phyloP scores from a whole-genome alignment of 1,140 invertebrate species.

The Rhynchophorus ferrugineus region DNA sequence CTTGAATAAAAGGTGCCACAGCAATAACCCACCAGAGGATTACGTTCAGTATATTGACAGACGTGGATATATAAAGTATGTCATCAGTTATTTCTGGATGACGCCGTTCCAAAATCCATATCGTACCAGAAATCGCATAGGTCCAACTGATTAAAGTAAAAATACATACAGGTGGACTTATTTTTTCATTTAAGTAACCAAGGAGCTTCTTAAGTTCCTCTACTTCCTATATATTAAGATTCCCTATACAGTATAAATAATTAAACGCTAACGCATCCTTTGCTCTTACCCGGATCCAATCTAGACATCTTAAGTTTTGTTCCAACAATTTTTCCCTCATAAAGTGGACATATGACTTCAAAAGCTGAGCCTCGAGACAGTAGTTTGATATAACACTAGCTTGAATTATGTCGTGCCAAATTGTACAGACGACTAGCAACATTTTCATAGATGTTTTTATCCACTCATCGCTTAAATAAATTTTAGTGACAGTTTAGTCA shows the following conservation, averaged over 20 bases:
- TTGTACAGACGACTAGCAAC: slow-evolving; percentile 56
- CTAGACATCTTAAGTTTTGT: slow-evolving; percentile 57
- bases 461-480: slow-evolving; percentile 44
- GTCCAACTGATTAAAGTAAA: slow-evolving; percentile 66
- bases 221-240: slow-evolving; percentile 40
- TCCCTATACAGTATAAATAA: background rate
- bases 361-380: slow-evolving; percentile 68
- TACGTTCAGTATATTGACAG: slow-evolving; percentile 56
- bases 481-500: background rate
- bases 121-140: slow-evolving; percentile 57
- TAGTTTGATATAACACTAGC: slow-evolving; percentile 71
- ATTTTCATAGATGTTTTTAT: slow-evolving; percentile 49
- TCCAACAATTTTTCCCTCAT: slow-evolving; percentile 62
- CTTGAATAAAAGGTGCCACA: slow-evolving; percentile 61
- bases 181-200: slow-evolving; percentile 64
- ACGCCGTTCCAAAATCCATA: slow-evolving; percentile 54
- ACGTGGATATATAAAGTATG: slow-evolving; percentile 46
- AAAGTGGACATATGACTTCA: slow-evolving; percentile 63
- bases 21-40: slow-evolving; percentile 62
- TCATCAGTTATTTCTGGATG: slow-evolving; percentile 39
- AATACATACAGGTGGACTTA: slow-evolving; percentile 63
- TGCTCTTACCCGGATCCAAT: slow-evolving; percentile 67
- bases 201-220: slow-evolving; percentile 66
- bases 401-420: slow-evolving; percentile 70
- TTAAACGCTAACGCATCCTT: background rate